Percentiles rank a stretch among this genome's conserved stretches.
Conservation (phyloP, 2,113 vertebrate species). For the Halcyon malimbica region DNA sequence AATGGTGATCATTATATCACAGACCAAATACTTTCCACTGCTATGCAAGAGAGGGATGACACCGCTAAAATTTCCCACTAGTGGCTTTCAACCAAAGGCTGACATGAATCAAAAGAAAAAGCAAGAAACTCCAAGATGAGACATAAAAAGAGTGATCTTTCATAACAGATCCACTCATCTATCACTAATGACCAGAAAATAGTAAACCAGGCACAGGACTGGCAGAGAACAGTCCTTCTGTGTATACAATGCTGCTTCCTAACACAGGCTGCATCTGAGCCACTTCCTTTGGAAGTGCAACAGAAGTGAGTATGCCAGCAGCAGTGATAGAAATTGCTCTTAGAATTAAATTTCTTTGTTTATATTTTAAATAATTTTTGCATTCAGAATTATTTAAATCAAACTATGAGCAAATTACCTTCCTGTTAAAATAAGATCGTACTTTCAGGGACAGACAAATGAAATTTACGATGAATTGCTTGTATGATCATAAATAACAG, state of each 20-base stretch:
- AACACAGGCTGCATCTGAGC: background rate
- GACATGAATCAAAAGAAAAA: background rate
- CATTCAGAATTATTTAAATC: background rate
- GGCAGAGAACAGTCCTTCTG: background rate
- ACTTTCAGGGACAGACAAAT: background rate
- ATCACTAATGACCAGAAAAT: background rate
- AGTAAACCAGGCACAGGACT: background rate
- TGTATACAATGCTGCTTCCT: background rate
- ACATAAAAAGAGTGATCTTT: constrained; percentile 19
- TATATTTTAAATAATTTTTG: background rate
- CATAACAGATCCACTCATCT: background rate
- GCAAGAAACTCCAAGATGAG: constrained; percentile 4
- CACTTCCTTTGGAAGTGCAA: background rate
- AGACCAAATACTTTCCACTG: background rate
- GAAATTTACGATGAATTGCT: background rate
- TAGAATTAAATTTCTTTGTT: background rate
- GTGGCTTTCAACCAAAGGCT: constrained; percentile 1
- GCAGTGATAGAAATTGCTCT: background rate
- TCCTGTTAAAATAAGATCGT: background rate
- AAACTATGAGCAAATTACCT: background rate
- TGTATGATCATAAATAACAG: background rate
- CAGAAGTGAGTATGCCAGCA: background rate
- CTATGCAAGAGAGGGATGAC: background rate
- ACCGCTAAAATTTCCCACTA: constrained; percentile 33
- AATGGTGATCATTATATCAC: background rate